Conservation (phyloP, 2,113 vertebrate genomes). For the Pholis gunnellus region DNA sequence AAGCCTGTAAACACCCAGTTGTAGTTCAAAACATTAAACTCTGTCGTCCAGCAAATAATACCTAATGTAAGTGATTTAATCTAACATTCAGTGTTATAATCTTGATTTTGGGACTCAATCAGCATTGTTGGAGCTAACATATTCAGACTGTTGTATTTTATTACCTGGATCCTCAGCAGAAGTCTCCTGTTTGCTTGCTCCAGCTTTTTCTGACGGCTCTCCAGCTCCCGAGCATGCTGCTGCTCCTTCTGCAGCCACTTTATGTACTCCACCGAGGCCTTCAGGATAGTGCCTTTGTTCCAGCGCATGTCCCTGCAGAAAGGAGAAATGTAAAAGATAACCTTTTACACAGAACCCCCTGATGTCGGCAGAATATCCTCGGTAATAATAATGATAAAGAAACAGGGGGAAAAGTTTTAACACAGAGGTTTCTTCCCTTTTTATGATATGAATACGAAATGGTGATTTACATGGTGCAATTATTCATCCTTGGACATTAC, state of each 20-base stretch:
- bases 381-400: slow-evolving; percentile 72
- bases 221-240: slow-evolving; percentile 94
- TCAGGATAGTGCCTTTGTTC: slow-evolving; percentile 99
- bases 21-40: not conserved
- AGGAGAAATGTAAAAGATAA: slow-evolving; percentile 85
- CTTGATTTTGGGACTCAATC: not conserved
- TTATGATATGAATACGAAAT: slow-evolving; percentile 93
- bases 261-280: slow-evolving; percentile 99
- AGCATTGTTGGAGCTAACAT: not conserved
- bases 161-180: slow-evolving; percentile 96
- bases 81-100: not conserved
- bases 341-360: slow-evolving; percentile 91
- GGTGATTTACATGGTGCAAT: slow-evolving; percentile 96
- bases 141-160: not conserved
- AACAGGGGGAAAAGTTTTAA: slow-evolving; percentile 86
- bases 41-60: not conserved
- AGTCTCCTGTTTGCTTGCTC: slow-evolving; percentile 94
- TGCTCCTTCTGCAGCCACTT: slow-evolving; percentile 99
- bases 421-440: slow-evolving; percentile 81
- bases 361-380: slow-evolving; percentile 93
- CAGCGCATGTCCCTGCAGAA: slow-evolving; percentile 97
- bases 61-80: not conserved
- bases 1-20: not conserved
- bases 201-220: slow-evolving; percentile 96
- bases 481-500: slow-evolving; percentile 99